Evolutionary conservation across 2,113 vertebrate species (phyloP).

Genomic region (Albula goreensis): DNA sequence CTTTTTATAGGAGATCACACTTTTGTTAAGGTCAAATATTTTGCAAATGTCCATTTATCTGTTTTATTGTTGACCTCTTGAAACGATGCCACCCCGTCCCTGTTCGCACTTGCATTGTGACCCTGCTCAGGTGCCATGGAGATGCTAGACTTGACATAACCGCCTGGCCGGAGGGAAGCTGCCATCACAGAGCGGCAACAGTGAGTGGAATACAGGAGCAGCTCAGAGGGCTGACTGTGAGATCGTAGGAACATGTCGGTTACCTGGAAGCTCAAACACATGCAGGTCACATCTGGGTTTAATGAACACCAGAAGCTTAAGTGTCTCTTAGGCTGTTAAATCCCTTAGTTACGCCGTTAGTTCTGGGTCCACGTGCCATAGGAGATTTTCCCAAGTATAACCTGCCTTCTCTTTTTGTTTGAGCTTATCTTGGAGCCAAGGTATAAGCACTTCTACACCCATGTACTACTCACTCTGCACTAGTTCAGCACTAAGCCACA

Average conservation of each 20-base stretch:
- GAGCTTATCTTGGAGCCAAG: not conserved
- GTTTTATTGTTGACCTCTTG: not conserved
- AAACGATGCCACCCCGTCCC: not conserved
- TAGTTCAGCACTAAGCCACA: constrained; percentile 58
- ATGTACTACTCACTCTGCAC: not conserved
- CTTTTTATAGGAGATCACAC: not conserved
- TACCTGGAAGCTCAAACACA: not conserved
- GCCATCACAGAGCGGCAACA: not conserved
- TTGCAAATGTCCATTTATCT: not conserved
- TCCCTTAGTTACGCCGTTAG: not conserved
- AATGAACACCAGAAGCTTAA: not conserved
- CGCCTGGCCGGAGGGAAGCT: not conserved
- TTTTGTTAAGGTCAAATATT: not conserved
- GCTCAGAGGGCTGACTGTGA: not conserved
- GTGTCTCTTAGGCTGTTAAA: not conserved
- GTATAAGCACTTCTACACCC: constrained; percentile 1
- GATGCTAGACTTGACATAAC: not conserved
- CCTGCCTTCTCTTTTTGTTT: not conserved
- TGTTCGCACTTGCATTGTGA: not conserved
- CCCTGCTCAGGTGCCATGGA: not conserved
- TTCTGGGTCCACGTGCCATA: not conserved
- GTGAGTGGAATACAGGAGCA: not conserved
- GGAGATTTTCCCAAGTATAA: not conserved
- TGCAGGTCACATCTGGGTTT: not conserved
- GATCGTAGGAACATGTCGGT: not conserved